Evolutionary conservation across 2,888 invertebrate species (phyloP).

Genomic region (Tenthredo amoena): DNA sequence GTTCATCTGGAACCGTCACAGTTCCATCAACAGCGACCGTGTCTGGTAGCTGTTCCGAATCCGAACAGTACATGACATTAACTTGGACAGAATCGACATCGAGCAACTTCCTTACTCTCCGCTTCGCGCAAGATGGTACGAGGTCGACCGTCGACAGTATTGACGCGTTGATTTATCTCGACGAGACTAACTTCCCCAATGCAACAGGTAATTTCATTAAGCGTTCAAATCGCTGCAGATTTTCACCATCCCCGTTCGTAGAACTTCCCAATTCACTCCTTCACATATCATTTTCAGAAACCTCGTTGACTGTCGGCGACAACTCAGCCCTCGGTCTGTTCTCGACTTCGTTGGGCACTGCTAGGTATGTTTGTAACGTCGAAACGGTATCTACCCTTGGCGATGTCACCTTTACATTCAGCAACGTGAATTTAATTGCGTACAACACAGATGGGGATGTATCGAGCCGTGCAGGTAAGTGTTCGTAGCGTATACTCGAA

Average conservation of each 20-base stretch:
- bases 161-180: constrained; percentile 55
- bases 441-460: constrained; percentile 59
- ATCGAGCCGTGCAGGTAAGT: constrained; percentile 60
- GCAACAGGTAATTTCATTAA: constrained; percentile 56
- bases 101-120: constrained; percentile 30
- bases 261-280: background rate
- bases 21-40: constrained; percentile 34
- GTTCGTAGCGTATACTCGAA: background rate
- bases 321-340: constrained; percentile 59
- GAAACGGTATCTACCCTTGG: constrained; percentile 39
- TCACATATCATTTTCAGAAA: constrained; percentile 46
- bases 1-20: background rate
- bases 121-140: constrained; percentile 58
- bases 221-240: background rate
- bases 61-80: constrained; percentile 37
- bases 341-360: constrained; percentile 52
- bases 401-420: constrained; percentile 57
- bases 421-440: constrained; percentile 61
- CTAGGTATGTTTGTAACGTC: constrained; percentile 58
- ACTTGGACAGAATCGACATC: constrained; percentile 37
- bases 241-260: background rate
- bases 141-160: constrained; percentile 60
- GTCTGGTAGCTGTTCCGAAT: constrained; percentile 45
- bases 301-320: constrained; percentile 53
- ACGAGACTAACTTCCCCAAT: constrained; percentile 55